Conservation (phyloP, 2,888 invertebrate genomes). For the Tupiocoris notatus region DNA sequence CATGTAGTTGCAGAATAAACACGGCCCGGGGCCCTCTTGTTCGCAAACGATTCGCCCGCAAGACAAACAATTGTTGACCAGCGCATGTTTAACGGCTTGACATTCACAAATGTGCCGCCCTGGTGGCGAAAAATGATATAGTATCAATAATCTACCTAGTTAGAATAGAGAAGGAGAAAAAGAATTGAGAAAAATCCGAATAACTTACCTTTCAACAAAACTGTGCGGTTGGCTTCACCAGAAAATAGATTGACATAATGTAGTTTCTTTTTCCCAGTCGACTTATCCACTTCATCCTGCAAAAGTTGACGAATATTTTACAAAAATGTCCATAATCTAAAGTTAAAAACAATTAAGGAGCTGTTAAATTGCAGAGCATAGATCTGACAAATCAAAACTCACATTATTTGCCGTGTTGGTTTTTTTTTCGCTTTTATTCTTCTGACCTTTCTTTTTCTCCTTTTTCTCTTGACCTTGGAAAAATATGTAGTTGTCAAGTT, state of each 20-base stretch:
- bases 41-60: slow-evolving; percentile 94
- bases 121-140: slow-evolving; percentile 52
- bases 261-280: slow-evolving; percentile 61
- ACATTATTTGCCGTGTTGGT: neutral
- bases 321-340: no score
- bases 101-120: slow-evolving; percentile 89
- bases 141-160: neutral
- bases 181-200: neutral
- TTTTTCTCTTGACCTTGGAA: slow-evolving; percentile 52
- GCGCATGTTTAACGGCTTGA: slow-evolving; percentile 82
- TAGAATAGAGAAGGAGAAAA: no score
- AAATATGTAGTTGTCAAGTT: slow-evolving; percentile 48
- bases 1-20: slow-evolving; percentile 84
- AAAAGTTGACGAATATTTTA: no score
- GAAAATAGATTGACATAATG: slow-evolving; percentile 76
- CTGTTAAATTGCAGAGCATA: no score
- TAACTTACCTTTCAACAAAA: slow-evolving; percentile 57
- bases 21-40: slow-evolving; percentile 96
- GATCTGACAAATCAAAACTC: neutral
- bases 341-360: no score
- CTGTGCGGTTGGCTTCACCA: slow-evolving; percentile 61
- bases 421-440: slow-evolving; percentile 42
- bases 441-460: slow-evolving; percentile 47
- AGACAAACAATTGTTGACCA: slow-evolving; percentile 88
- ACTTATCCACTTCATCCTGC: slow-evolving; percentile 12